These are phyloP conservation scores for Riparia riparia DNA, from an alignment of 2,113 vertebrate genomes.

Conservation along the genomic window DNA sequence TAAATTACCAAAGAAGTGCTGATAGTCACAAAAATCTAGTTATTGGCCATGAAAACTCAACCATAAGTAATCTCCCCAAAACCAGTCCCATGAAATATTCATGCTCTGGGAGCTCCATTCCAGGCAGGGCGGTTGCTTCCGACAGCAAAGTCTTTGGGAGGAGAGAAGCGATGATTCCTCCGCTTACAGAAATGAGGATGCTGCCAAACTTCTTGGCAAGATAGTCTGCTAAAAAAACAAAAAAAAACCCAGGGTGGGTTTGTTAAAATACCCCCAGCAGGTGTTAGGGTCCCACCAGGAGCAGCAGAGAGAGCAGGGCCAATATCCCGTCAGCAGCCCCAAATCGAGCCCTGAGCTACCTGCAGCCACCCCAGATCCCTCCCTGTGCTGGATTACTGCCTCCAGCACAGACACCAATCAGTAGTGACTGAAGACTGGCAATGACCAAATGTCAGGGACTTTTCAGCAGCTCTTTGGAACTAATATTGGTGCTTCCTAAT, in stretches of 20 bases:
- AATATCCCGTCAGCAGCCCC: background rate
- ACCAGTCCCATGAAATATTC: slow-evolving; percentile 53
- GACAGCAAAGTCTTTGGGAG: background rate
- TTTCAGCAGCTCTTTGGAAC: slow-evolving; percentile 40
- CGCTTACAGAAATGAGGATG: background rate
- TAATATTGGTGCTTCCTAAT: slow-evolving; percentile 51
- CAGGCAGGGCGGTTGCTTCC: accelerated
- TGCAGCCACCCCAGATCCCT: background rate
- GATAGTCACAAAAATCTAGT: slow-evolving; percentile 37
- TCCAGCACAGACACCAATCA: background rate
- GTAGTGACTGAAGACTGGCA: background rate
- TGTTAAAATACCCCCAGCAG: background rate
- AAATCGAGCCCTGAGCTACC: accelerated
- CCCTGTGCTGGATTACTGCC: background rate
- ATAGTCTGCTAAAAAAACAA: background rate
- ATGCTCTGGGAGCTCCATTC: background rate
- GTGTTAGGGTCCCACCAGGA: accelerated
- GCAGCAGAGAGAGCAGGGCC: background rate
- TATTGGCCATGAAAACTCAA: slow-evolving; percentile 38
- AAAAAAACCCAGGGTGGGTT: background rate
- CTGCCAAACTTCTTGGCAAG: background rate
- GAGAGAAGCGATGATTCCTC: background rate
- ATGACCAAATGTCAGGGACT: slow-evolving; percentile 34
- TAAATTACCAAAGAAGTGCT: slow-evolving; percentile 56
- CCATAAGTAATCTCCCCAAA: slow-evolving; percentile 20